phyloP scores from a whole-genome alignment of 2,888 invertebrate genomes.

The Parnassius smintheus region DNA sequence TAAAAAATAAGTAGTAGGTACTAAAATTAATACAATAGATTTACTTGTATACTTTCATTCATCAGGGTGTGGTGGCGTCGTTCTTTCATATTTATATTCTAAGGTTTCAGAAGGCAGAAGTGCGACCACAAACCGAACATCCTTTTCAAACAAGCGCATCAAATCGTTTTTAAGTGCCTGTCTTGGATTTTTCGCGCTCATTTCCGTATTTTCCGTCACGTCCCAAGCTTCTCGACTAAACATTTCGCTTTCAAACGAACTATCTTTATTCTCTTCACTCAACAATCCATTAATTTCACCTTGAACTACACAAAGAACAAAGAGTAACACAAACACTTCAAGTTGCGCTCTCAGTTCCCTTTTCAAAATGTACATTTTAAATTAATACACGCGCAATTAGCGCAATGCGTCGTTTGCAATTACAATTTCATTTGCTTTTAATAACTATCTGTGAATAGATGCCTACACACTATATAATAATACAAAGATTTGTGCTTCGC shows the following conservation, averaged over 20 bases:
- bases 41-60: constrained; percentile 11
- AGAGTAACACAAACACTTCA: constrained; percentile 7
- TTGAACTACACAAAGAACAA: neutral
- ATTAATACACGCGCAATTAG: constrained; percentile 7
- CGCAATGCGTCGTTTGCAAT: constrained; percentile 8
- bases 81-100: constrained; percentile 14
- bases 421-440: constrained; percentile 14
- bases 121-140: neutral
- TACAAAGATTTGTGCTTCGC: constrained; percentile 24
- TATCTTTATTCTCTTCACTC: constrained; percentile 15
- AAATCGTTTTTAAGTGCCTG: constrained; percentile 9
- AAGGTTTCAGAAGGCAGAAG: constrained; percentile 18
- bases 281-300: constrained; percentile 6
- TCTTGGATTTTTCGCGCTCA: constrained; percentile 16
- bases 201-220: neutral
- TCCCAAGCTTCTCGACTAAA: constrained; percentile 19
- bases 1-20: constrained; percentile 8
- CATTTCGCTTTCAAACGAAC: constrained; percentile 19
- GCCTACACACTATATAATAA: constrained; percentile 17
- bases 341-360: constrained; percentile 7
- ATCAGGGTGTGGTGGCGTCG: constrained; percentile 20
- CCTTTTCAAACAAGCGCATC: neutral
- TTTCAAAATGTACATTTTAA: constrained; percentile 15
- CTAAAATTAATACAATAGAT: too few relatives aligned
- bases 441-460: constrained; percentile 20